These are phyloP conservation scores for Thelaira solivaga DNA, from an alignment of 2,888 invertebrate species.

Conservation along the genomic window DNA sequence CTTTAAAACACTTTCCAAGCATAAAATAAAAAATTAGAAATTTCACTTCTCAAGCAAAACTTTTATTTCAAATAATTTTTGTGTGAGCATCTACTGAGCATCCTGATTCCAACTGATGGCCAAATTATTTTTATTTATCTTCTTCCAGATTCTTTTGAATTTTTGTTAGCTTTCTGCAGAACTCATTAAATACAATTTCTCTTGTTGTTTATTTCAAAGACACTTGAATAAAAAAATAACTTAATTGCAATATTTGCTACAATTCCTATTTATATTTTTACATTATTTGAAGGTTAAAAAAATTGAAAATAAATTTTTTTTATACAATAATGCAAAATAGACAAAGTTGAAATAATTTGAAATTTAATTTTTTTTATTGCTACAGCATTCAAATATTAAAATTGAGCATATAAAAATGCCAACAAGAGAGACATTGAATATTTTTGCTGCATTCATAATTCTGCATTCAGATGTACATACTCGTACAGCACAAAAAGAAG, in stretches of 20 bases:
- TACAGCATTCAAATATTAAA: no score
- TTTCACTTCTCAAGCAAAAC: no score
- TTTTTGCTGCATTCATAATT: conserved; percentile 7
- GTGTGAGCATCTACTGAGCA: no score
- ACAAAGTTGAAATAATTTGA: background rate
- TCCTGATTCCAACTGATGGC: no score
- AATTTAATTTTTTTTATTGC: no score
- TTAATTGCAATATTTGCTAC: background rate
- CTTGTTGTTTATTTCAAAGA: background rate
- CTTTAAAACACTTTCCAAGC: no score
- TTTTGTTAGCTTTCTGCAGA: background rate
- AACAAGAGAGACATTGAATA: background rate
- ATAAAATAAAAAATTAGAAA: no score
- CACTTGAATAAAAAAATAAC: background rate
- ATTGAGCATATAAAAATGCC: background rate
- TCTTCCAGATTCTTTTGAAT: background rate
- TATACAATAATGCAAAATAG: background rate
- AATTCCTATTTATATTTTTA: no score
- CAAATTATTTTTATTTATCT: background rate
- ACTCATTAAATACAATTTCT: background rate
- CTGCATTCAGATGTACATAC: no score
- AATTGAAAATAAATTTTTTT: background rate
- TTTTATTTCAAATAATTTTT: no score
- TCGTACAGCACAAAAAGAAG: no score
- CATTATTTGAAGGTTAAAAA: background rate